Percentiles rank a stretch among this genome's conserved stretches.
These are phyloP conservation scores for Zele albiditarsus DNA, from an alignment of 2,888 invertebrate species.

Conservation along the genomic window DNA sequence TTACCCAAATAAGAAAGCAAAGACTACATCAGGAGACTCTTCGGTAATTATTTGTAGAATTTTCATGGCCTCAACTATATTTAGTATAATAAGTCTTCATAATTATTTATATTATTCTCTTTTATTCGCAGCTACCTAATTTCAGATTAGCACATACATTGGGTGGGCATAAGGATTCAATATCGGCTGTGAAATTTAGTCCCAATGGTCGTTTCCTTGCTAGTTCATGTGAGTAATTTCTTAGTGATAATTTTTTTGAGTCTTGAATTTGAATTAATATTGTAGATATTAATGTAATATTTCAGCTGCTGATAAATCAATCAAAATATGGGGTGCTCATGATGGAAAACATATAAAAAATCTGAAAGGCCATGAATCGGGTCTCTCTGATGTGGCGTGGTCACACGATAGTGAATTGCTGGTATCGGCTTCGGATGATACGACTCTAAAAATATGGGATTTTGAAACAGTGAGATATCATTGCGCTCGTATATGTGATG, in stretches of 20 bases:
- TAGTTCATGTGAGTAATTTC: neutral
- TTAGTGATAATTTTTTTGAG: no score
- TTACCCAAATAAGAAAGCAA: no score
- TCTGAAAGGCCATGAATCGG: neutral
- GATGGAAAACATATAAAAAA: neutral
- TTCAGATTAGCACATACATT: neutral
- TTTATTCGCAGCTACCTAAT: neutral
- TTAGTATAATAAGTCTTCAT: no score
- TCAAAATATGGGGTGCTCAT: conserved; percentile 1
- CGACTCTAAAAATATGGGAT: neutral
- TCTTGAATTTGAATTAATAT: no score
- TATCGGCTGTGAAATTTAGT: neutral
- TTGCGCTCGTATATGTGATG: no score
- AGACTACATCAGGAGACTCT: no score
- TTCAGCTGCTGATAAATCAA: neutral
- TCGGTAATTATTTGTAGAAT: no score
- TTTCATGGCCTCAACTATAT: no score
- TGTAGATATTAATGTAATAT: no score
- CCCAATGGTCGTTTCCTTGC: neutral
- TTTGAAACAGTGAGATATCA: neutral
- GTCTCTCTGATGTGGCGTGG: neutral
- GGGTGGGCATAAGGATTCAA: neutral
- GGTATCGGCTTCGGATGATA: neutral
- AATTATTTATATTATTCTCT: no score
- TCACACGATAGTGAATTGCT: neutral